Evolutionary conservation across 2,113 vertebrate genomes (phyloP).

Genomic region (Boulengeromyrus knoepffleri): DNA sequence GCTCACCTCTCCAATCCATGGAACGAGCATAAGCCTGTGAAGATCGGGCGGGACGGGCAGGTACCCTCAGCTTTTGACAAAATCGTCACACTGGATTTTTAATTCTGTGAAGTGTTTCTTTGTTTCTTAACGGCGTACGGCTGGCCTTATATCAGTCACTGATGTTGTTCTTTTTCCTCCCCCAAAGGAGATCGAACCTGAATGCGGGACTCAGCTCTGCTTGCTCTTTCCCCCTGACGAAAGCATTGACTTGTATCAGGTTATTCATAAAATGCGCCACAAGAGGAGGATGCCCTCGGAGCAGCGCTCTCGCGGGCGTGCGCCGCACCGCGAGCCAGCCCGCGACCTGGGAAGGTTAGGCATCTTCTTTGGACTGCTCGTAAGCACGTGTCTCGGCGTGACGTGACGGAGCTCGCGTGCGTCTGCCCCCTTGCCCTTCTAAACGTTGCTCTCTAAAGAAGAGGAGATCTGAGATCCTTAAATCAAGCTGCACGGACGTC

Average conservation of each 20-base stretch:
- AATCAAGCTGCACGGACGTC: conserved; percentile 81
- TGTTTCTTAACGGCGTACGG: background rate
- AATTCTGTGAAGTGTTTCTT: background rate
- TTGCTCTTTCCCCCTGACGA: conserved; percentile 92
- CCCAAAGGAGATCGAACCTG: conserved; percentile 88
- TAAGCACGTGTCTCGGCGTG: conserved; percentile 80
- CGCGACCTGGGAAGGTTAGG: conserved; percentile 99
- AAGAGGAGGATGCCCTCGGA: conserved; percentile 93
- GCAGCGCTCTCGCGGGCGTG: conserved; percentile 83
- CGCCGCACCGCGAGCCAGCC: conserved; percentile 78
- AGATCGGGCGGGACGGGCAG: conserved; percentile 97
- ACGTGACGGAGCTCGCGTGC: conserved; percentile 79
- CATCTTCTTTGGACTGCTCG: conserved; percentile 91
- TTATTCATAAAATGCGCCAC: conserved; percentile 94
- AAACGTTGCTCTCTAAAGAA: conserved; percentile 72
- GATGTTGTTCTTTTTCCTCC: background rate
- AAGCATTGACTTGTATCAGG: conserved; percentile 93
- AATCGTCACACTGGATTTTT: background rate
- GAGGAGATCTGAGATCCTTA: conserved; percentile 75
- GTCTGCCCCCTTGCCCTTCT: conserved; percentile 55
- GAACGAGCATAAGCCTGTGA: conserved; percentile 97
- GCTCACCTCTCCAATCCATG: conserved; percentile 92
- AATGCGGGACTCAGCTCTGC: conserved; percentile 89
- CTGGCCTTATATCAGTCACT: background rate
- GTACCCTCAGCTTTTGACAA: conserved; percentile 45